Evolutionary conservation across 2,888 invertebrate genomes (phyloP).

Genomic region (Spatulosminthurus flaviceps): DNA sequence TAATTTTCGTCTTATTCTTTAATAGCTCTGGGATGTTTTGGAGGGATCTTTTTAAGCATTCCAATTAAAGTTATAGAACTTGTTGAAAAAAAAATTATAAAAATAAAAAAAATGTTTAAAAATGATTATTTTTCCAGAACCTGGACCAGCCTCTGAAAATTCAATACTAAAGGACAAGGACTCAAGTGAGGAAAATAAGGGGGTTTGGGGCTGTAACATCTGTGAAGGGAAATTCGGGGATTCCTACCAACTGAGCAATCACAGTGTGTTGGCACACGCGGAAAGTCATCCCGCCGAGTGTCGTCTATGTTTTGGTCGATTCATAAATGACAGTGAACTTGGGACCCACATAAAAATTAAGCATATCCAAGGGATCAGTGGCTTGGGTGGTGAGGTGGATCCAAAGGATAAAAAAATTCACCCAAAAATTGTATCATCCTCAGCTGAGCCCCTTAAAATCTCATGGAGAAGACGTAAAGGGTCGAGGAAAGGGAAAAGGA

Average conservation of each 20-base stretch:
- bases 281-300: slow-evolving; percentile 50
- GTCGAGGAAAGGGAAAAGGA: not conserved
- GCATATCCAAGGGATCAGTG: slow-evolving; percentile 40
- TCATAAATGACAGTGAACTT: slow-evolving; percentile 47
- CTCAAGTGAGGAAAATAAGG: slow-evolving; percentile 1
- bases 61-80: too few relatives aligned
- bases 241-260: slow-evolving; percentile 48
- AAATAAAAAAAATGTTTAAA: too few relatives aligned
- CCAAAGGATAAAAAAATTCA: not conserved
- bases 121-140: slow-evolving; percentile 31
- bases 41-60: too few relatives aligned
- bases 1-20: too few relatives aligned
- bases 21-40: too few relatives aligned
- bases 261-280: slow-evolving; percentile 51
- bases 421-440: not conserved
- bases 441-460: not conserved
- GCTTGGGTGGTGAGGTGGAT: not conserved
- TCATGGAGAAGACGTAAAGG: slow-evolving; percentile 1
- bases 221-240: slow-evolving; percentile 48
- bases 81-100: too few relatives aligned
- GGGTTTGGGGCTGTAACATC: slow-evolving; percentile 54
- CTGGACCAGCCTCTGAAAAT: slow-evolving; percentile 38
- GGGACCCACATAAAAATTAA: slow-evolving; percentile 48
- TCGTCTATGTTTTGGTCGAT: slow-evolving; percentile 52
- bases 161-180: slow-evolving; percentile 27